Percentiles rank a stretch among this genome's conserved stretches.
Conservation (phyloP, 2,888 invertebrate species). For the Anthophora plumipes region DNA sequence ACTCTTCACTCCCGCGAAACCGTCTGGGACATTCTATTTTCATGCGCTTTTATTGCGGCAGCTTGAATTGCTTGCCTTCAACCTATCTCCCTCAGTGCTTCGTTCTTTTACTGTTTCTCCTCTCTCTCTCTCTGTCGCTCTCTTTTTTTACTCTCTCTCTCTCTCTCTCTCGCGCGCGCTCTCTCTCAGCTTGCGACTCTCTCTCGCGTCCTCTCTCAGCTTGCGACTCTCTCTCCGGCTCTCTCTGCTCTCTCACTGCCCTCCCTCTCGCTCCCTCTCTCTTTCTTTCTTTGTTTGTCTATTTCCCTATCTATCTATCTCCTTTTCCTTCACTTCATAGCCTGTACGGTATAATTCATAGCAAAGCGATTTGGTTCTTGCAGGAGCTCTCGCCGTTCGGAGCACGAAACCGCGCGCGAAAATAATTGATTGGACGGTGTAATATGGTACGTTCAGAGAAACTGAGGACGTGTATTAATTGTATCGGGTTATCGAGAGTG, state of each 20-base stretch:
- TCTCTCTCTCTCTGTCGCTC: neutral
- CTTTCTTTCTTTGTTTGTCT: neutral
- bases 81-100: too few species aligned
- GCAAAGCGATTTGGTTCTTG: slow-evolving; percentile 1
- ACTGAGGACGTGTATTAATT: neutral
- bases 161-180: too few species aligned
- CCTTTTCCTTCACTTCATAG: too few species aligned
- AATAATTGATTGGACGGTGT: slow-evolving; percentile 22
- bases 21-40: slow-evolving; percentile 40
- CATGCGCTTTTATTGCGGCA: slow-evolving; percentile 38
- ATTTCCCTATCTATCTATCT: neutral
- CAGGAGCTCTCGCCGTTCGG: neutral
- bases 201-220: neutral
- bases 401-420: neutral
- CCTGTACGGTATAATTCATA: slow-evolving; percentile 31
- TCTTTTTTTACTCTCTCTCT: too few species aligned
- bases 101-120: neutral
- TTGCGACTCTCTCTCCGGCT: neutral
- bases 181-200: too few species aligned
- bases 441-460: neutral
- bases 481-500: neutral
- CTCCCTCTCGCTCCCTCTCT: neutral
- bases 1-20: slow-evolving; percentile 24
- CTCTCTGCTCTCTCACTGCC: neutral
- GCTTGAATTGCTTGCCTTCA: slow-evolving; percentile 3